A percentile compares a stretch with the other conserved stretches of the same genome.
These are phyloP conservation scores for Chamaetylas fuelleborni DNA, from an alignment of 2,113 vertebrate genomes.

Conservation along the genomic window DNA sequence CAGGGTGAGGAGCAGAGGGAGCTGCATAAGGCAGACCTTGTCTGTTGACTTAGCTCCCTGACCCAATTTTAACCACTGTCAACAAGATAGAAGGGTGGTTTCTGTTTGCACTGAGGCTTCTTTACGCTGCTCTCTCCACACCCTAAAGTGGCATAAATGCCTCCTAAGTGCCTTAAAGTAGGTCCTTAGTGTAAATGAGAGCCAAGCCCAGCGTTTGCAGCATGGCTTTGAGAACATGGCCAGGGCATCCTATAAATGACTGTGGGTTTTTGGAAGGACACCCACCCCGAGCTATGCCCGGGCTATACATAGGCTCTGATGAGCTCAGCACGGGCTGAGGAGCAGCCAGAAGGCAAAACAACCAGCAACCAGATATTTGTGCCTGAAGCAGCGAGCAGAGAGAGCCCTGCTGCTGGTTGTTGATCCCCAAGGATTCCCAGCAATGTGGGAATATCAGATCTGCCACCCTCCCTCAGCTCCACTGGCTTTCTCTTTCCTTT, in stretches of 20 bases:
- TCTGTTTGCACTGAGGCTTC: constrained; percentile 37
- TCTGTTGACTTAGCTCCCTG: not conserved
- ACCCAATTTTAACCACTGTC: constrained; percentile 59
- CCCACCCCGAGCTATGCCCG: not conserved
- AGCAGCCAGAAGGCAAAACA: not conserved
- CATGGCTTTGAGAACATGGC: not conserved
- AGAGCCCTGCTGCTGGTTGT: not conserved
- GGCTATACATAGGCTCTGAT: constrained; percentile 14
- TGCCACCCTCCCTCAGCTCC: not conserved
- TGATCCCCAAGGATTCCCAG: not conserved
- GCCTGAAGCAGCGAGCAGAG: not conserved
- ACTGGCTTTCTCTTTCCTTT: not conserved
- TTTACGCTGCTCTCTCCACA: constrained; percentile 3
- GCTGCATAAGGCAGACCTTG: constrained; percentile 21
- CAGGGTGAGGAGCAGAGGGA: not conserved
- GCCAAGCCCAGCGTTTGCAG: not conserved
- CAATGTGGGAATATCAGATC: not conserved
- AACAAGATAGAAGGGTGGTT: constrained; percentile 55
- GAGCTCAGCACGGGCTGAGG: not conserved
- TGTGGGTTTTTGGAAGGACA: constrained; percentile 5
- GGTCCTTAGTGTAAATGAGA: not conserved
- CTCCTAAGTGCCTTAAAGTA: constrained; percentile 55
- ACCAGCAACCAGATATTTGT: not conserved
- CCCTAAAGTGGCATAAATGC: constrained; percentile 56
- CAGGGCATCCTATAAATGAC: constrained; percentile 27